Conservation (phyloP, 1,140 invertebrate genomes). For the Dendrolimus punctatus region DNA sequence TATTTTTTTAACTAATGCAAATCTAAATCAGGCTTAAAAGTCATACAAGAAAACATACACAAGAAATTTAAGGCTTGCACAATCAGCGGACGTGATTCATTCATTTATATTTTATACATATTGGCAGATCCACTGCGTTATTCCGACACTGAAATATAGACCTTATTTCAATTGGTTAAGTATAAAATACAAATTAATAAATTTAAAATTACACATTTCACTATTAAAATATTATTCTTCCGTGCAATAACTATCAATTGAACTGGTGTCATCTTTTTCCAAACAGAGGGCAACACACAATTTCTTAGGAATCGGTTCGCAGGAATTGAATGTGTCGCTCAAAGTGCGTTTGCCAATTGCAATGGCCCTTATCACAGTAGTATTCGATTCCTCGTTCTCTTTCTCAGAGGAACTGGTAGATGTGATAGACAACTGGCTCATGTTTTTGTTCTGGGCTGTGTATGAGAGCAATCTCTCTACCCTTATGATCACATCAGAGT, state of each 20-base stretch:
- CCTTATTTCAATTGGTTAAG: no score
- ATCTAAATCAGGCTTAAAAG: no score
- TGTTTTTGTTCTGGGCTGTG: constrained; percentile 15
- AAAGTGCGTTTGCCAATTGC: constrained; percentile 37
- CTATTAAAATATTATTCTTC: constrained; percentile 19
- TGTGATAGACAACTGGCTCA: constrained; percentile 19
- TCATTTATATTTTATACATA: no score
- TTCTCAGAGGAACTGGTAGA: constrained; percentile 37
- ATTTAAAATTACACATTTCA: no score
- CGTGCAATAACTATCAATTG: constrained; percentile 38
- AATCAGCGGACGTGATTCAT: no score
- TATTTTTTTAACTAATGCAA: no score
- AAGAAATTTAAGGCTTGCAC: no score
- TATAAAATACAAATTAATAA: no score
- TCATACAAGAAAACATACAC: no score
- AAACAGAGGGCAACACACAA: constrained; percentile 20
- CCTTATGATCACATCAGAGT: constrained; percentile 42
- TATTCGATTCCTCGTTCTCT: constrained; percentile 22
- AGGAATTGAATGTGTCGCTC: constrained; percentile 39
- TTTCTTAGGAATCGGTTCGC: constrained; percentile 52
- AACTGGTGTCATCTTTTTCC: constrained; percentile 34
- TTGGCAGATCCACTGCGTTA: no score
- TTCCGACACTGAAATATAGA: no score
- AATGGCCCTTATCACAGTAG: constrained; percentile 29
- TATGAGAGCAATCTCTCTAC: constrained; percentile 46